A percentile compares a stretch with the other conserved stretches of the same genome.
phyloP scores from a whole-genome alignment of 2,113 vertebrate species.

The Hiodon alosoides region DNA sequence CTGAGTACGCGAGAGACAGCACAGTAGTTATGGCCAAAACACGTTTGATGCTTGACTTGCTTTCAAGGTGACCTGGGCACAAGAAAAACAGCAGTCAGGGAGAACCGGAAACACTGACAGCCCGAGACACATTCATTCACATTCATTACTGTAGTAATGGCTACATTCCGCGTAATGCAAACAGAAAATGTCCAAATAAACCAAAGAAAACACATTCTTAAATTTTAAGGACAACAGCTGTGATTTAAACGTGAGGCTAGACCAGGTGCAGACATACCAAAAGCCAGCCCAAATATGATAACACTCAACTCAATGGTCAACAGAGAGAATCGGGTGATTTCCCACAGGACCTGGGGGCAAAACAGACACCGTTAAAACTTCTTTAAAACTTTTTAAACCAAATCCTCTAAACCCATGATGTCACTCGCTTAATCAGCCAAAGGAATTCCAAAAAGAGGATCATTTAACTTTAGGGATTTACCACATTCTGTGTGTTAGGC shows the following conservation, averaged over 20 bases:
- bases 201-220: no score
- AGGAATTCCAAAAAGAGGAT: no score
- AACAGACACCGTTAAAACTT: background rate
- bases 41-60: conserved; percentile 91
- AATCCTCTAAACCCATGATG: no score
- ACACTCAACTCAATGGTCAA: conserved; percentile 94
- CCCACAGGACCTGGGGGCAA: conserved; percentile 85
- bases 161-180: no score
- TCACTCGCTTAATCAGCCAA: background rate
- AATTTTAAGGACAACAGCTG: no score
- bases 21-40: conserved; percentile 91
- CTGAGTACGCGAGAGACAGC: conserved; percentile 85
- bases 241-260: background rate
- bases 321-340: conserved; percentile 96
- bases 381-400: no score
- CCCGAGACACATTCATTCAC: background rate
- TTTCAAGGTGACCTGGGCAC: conserved; percentile 85
- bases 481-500: no score
- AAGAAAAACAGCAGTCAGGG: background rate
- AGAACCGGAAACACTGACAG: background rate
- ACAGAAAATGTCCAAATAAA: no score
- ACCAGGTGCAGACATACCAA: conserved; percentile 65
- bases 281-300: conserved; percentile 90
- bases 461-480: no score
- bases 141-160: no score